phyloP scores from a whole-genome alignment of 2,113 vertebrate genomes.

The Ahaetulla prasina region DNA sequence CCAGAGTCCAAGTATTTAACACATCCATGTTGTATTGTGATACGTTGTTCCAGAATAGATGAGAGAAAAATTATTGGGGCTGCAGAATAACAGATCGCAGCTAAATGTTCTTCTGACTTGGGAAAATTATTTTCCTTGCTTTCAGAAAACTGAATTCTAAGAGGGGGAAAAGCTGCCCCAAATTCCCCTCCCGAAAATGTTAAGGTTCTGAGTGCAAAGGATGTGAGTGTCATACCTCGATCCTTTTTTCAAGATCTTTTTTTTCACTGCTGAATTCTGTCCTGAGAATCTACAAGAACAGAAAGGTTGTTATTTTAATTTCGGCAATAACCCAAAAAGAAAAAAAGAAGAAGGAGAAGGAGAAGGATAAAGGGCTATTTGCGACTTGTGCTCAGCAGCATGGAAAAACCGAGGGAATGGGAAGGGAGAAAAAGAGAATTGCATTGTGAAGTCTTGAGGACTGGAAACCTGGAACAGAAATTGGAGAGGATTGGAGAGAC shows the following conservation, averaged over 20 bases:
- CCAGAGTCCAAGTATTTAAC: no score
- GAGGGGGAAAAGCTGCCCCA: neutral
- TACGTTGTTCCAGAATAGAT: no score
- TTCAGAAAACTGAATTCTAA: neutral
- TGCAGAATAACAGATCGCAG: neutral
- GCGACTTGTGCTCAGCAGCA: neutral
- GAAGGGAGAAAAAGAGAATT: neutral
- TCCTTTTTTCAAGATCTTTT: slow-evolving; percentile 66
- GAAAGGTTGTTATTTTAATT: neutral
- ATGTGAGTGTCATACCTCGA: slow-evolving; percentile 67
- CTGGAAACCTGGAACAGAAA: neutral
- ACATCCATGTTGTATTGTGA: no score
- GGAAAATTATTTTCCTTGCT: neutral
- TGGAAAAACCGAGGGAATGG: neutral
- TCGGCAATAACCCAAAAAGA: neutral
- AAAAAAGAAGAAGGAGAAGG: neutral
- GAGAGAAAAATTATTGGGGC: neutral
- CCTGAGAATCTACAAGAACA: slow-evolving; percentile 50
- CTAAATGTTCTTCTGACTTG: neutral
- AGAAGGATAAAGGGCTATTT: neutral
- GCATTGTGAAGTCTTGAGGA: neutral
- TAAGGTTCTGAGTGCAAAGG: neutral
- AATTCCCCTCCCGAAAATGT: neutral
- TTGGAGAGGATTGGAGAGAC: neutral
- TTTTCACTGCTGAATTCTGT: slow-evolving; percentile 65